phyloP scores from a whole-genome alignment of 2,113 vertebrate species.

The Nettapus auritus region DNA sequence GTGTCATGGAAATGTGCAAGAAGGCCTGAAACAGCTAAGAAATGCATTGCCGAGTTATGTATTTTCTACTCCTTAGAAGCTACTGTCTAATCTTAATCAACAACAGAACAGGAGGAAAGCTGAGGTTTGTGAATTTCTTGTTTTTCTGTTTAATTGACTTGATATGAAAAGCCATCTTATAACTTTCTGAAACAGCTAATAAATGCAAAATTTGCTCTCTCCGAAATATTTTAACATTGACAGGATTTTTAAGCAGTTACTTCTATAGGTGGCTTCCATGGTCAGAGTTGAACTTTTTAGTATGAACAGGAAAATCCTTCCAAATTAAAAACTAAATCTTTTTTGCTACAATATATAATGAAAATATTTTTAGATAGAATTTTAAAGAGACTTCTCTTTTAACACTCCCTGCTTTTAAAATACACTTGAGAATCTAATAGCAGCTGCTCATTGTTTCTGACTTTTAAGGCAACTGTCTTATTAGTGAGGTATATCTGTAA shows the following conservation, averaged over 20 bases:
- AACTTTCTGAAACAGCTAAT: not conserved
- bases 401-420: not conserved
- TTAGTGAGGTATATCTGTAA: not conserved
- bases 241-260: not conserved
- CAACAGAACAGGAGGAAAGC: not conserved
- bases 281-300: not conserved
- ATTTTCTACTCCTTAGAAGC: conserved; percentile 6
- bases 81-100: not conserved
- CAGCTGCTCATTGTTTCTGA: not conserved
- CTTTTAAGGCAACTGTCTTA: not conserved
- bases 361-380: not conserved
- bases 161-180: not conserved
- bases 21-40: conserved; percentile 41
- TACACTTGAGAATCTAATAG: not conserved
- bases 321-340: not conserved
- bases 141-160: not conserved
- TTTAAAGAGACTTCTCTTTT: not conserved
- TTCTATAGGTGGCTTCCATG: not conserved
- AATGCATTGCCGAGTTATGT: not conserved
- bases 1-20: conserved; percentile 61
- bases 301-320: not conserved
- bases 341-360: not conserved
- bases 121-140: not conserved
- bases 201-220: not conserved
- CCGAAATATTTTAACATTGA: not conserved